These are phyloP conservation scores for Enteromius argenteus DNA, from an alignment of 2,797 vertebrate genomes.

Conservation along the genomic window DNA sequence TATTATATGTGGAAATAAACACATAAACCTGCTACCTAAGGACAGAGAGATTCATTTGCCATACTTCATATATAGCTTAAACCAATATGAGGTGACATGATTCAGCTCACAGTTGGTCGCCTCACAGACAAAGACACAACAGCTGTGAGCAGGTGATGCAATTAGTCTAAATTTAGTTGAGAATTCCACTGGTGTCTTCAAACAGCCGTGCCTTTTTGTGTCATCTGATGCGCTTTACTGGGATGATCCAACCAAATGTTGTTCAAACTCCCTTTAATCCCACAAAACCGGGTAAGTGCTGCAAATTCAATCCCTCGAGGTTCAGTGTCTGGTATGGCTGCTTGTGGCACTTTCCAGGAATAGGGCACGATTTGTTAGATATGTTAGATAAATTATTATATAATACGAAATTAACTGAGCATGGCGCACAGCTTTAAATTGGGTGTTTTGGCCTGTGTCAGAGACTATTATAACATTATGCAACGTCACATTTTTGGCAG, in stretches of 20 bases:
- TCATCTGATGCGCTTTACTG: neutral
- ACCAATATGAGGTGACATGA: neutral
- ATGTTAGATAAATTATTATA: neutral
- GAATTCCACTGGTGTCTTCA: neutral
- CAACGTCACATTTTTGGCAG: neutral
- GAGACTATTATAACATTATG: neutral
- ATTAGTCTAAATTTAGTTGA: neutral
- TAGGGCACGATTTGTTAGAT: neutral
- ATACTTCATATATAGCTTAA: neutral
- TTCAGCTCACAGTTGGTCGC: neutral
- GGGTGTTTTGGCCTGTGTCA: neutral
- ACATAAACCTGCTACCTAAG: neutral
- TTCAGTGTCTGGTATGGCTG: neutral
- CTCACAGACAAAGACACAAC: neutral
- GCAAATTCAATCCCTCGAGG: neutral
- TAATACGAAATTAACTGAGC: neutral
- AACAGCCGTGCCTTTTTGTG: slow-evolving; percentile 24
- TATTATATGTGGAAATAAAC: neutral
- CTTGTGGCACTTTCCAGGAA: slow-evolving; percentile 16
- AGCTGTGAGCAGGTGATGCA: slow-evolving; percentile 10
- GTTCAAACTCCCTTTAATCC: slow-evolving; percentile 32
- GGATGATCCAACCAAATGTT: slow-evolving; percentile 33
- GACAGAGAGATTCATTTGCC: neutral
- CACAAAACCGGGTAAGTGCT: slow-evolving; percentile 42
- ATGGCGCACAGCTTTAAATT: neutral